Conservation (phyloP, 2,888 invertebrate species). For the Halictus quadricinctus region DNA sequence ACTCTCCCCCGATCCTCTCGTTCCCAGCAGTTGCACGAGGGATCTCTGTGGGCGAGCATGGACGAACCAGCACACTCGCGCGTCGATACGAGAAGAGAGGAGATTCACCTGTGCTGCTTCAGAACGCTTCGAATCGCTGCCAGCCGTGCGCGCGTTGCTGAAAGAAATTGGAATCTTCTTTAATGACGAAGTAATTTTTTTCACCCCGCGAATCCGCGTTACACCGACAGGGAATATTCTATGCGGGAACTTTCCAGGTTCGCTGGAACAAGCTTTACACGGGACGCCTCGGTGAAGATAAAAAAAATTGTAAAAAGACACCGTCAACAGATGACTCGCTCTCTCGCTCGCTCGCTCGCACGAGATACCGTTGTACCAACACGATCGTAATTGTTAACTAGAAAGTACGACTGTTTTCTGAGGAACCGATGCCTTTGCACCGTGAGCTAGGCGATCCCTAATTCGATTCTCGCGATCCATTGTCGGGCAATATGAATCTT, state of each 20-base stretch:
- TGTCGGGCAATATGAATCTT: no score
- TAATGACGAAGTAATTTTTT: conserved; percentile 11
- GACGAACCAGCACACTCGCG: conserved; percentile 21
- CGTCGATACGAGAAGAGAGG: not conserved
- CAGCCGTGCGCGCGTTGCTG: not conserved
- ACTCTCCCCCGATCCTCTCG: conserved; percentile 34
- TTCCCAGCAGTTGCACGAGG: conserved; percentile 22
- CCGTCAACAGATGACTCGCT: not conserved
- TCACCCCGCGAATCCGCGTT: not conserved
- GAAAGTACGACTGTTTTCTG: not conserved
- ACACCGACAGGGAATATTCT: not conserved
- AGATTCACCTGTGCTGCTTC: conserved; percentile 41
- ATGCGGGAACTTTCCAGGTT: not conserved
- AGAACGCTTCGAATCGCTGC: conserved; percentile 27
- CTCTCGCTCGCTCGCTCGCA: not conserved
- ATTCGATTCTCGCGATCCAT: not conserved
- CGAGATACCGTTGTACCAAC: not conserved
- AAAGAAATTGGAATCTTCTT: conserved; percentile 18
- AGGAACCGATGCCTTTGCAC: not conserved
- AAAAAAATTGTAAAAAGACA: not conserved
- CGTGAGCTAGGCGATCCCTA: not conserved
- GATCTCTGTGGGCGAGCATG: conserved; percentile 31
- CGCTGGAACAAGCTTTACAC: not conserved
- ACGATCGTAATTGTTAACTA: not conserved
- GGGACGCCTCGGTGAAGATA: not conserved